Base-by-base conservation (phyloP, 2,113 vertebrate genomes). In the Okapia johnstoni region DNA sequence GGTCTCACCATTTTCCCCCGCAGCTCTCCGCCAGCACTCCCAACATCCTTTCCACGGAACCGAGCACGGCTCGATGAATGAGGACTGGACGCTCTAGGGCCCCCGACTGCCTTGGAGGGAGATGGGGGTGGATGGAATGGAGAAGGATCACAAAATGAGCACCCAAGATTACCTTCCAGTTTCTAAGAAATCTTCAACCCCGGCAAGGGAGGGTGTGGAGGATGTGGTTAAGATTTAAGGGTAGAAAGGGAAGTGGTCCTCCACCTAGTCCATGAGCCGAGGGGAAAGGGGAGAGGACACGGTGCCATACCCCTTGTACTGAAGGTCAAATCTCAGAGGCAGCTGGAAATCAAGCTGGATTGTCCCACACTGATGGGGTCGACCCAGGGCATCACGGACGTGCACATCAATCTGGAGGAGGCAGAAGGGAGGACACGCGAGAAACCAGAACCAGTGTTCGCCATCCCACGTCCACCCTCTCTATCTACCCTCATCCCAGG, bases 261-360 rank as follows among this genome's bases (percentile, higher is more conserved):
- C 36, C 25, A 33, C 25, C 54, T 57, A 26, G 7, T 40, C 58
- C 40, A 10, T 1, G 6, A 58, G 66, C 48, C 3, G 2, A 43
- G 77, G 83, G 79, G 40, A 46, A 73, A 33, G 15, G n/a, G 83
- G 57, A 52, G 0, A 8, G 30, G 26, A 15, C 11, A 28, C 15
- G 36, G 26, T 2, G 46, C 98, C 98, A 86, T 95, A 99, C 99
- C 99, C 99, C 11, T 98, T 97, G 7, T 99, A 99, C 16, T 99
- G 99, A 63, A 99, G 99, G 96, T 98, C 88, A 16, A 99, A 99
- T 93, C 99, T 98, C 97, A 99, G 98, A 0, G 99, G 99, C 94
- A 99, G 98, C 96, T 99, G 99, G 98, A 99, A 99, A 97, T 99
- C 99, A 92, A 99, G 98, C 98, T 99, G 99, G 97, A 99, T 99